A percentile compares a stretch with the other conserved stretches of the same genome.
Evolutionary conservation across 2,113 vertebrate species (phyloP).

Genomic region (Coturnix japonica): DNA sequence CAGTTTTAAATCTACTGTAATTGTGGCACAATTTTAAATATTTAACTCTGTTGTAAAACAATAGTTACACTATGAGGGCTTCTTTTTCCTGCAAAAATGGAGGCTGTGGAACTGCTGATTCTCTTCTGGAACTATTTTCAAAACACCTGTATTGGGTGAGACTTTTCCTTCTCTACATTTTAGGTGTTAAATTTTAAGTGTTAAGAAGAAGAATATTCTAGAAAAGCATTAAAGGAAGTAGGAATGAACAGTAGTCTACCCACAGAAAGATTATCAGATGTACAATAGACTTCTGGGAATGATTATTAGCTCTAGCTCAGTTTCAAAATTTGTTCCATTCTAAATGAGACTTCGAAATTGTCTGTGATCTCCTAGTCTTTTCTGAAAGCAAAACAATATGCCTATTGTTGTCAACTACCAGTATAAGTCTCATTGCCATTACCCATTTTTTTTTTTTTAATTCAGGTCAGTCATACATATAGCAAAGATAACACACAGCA

Average conservation of each 20-base stretch:
- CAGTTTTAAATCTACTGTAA: not conserved
- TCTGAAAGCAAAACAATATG: not conserved
- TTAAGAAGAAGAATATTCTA: not conserved
- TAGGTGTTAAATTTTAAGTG: not conserved
- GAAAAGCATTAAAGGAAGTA: not conserved
- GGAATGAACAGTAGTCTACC: not conserved
- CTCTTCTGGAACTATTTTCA: not conserved
- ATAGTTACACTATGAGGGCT: not conserved
- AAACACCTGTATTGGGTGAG: not conserved
- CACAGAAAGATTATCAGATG: not conserved
- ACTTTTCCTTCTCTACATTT: not conserved
- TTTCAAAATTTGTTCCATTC: not conserved
- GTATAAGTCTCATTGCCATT: not conserved
- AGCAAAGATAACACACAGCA: not conserved
- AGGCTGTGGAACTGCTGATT: not conserved
- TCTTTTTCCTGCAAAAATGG: not conserved
- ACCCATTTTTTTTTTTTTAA: accelerated
- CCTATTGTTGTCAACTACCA: not conserved
- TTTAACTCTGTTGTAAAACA: not conserved
- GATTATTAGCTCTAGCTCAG: not conserved
- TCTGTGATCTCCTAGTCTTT: not conserved
- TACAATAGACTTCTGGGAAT: not conserved
- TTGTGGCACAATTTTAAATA: not conserved
- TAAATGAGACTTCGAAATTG: not conserved
- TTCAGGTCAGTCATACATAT: not conserved